Evolutionary conservation across 2,888 invertebrate genomes (phyloP), one percentile per base, ranked within the genome.

Genomic region (Macaria notata): DNA sequence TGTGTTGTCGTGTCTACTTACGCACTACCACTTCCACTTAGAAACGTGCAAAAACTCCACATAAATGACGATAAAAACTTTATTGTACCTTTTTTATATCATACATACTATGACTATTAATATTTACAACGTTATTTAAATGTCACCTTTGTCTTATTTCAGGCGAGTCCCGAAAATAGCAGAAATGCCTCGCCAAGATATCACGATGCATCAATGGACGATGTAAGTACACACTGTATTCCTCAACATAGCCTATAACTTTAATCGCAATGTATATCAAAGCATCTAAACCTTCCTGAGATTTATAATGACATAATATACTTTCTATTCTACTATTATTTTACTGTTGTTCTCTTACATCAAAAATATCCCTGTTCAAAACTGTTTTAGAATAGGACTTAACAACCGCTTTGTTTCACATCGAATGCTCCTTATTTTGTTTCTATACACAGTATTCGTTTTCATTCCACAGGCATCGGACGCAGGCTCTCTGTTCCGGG

Each of bases 151-250:
- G 65, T 56, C 63, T 84, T 88, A 81, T 89, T 89, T 56, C 83
- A 91, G 90, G 90, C 91, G 71, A 91, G 90, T 76, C 89, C 90
- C 64, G 90, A 89, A 79, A 90, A 88, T 73, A 91, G 91, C 78
- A 84, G 90, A 83, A 89, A 89, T 82, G 82, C 86, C 63, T 90
- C 91, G 66, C 91, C 91, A 64, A 79, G 86, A 75, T 91, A 89
- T 72, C 89, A 88, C 68, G 91, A 91, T 81, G 86, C 77, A 48
- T 88, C 91, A 56, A 89, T 90, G 91, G 91, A 91, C 66, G 91
- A 90, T 80, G 91, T 91, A 73, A 88, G 90, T 81, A 53, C n/a
- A 33, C 6, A 33, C 33, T 33, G 33, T 33, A 4, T 33, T 33
- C 6, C 6, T 33, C 6, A n/a, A n/a, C n/a, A n/a, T n/a, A n/a